Conservation (phyloP, 2,113 vertebrate species). For the Amazona vittata region DNA sequence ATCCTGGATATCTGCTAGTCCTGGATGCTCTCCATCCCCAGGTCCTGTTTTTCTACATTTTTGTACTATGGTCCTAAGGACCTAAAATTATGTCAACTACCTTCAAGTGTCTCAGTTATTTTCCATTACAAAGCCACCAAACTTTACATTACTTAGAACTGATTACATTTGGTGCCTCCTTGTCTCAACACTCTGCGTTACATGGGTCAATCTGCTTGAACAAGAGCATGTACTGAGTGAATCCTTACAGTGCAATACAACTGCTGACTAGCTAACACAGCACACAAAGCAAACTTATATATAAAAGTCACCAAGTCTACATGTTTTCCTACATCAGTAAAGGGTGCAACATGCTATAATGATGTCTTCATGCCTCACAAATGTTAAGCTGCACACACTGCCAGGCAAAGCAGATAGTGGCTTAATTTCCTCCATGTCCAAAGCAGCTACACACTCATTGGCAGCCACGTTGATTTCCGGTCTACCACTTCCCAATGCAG, state of each 20-base stretch:
- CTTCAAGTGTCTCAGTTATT: too few relatives aligned
- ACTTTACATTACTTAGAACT: too few relatives aligned
- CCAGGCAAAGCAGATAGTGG: neutral
- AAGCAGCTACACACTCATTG: neutral
- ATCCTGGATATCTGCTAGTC: too few relatives aligned
- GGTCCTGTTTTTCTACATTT: too few relatives aligned
- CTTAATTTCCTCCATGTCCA: neutral
- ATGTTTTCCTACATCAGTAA: neutral
- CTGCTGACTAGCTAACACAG: neutral
- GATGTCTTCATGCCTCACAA: too few relatives aligned
- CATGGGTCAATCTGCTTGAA: neutral
- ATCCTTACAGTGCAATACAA: rapidly evolving
- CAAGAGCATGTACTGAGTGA: neutral
- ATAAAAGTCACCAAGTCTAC: neutral
- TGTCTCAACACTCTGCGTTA: neutral
- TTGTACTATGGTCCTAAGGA: too few relatives aligned
- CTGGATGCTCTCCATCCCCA: too few relatives aligned
- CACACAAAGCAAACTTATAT: neutral
- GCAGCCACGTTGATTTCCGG: neutral
- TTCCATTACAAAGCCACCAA: too few relatives aligned
- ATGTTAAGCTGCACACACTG: neutral
- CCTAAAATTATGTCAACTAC: too few relatives aligned
- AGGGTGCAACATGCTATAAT: too few relatives aligned
- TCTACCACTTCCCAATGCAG: neutral
- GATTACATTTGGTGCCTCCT: too few relatives aligned